Conservation (phyloP, 1,140 invertebrate genomes). For the Drosophila pseudoananassae region DNA sequence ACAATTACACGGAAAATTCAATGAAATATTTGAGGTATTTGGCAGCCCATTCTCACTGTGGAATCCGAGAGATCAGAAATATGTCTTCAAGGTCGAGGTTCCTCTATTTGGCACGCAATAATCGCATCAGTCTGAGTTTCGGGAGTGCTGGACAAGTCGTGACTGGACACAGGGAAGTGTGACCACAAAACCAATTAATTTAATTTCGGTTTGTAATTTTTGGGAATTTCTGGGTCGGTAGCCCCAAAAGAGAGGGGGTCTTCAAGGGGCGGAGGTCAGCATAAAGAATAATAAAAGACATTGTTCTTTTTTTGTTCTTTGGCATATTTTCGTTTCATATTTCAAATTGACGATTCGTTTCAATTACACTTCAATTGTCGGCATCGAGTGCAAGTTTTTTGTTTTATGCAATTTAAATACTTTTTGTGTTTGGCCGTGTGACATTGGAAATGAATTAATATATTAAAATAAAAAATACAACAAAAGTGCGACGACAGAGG, state of each 20-base stretch:
- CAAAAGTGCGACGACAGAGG: conserved; percentile 34
- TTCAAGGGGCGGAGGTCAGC: conserved; percentile 34
- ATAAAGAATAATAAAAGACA: conserved; percentile 49
- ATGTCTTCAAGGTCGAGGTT: conserved; percentile 50
- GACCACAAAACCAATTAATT: conserved; percentile 72
- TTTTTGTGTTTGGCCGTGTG: conserved; percentile 29
- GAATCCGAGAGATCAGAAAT: conserved; percentile 27
- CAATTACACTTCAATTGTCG: conserved; percentile 67
- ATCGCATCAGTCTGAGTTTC: conserved; percentile 44
- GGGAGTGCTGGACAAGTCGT: conserved; percentile 45
- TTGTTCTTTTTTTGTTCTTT: conserved; percentile 29
- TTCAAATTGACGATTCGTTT: conserved; percentile 67
- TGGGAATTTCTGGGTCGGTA: conserved; percentile 48
- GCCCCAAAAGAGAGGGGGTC: background rate
- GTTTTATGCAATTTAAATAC: conserved; percentile 56
- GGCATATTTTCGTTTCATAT: conserved; percentile 76
- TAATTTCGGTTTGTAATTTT: conserved; percentile 53
- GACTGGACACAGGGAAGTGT: conserved; percentile 60
- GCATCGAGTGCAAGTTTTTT: conserved; percentile 54
- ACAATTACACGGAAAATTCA: conserved; percentile 47
- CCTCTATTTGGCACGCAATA: conserved; percentile 61
- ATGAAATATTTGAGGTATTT: conserved; percentile 47
- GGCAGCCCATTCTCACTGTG: conserved; percentile 1
- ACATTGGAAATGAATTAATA: conserved; percentile 64
- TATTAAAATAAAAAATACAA: conserved; percentile 43